phyloP scores from a whole-genome alignment of 2,888 invertebrate genomes.

The Anorthoa munda region DNA sequence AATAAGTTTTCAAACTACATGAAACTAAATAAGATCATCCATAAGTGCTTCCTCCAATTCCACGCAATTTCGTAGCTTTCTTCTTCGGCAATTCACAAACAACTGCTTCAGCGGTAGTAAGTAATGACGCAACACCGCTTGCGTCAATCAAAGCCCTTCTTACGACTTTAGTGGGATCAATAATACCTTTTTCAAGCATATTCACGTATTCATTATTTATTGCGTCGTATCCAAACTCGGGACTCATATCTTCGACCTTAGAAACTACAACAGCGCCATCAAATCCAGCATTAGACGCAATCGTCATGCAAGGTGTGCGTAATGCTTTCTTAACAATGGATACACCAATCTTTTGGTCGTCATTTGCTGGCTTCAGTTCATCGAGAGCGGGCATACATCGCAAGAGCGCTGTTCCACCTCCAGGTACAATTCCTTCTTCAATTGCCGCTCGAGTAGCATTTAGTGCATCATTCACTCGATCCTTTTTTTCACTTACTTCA shows the following conservation, averaged over 20 bases:
- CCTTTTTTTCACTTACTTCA: constrained; percentile 99
- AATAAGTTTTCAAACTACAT: background rate
- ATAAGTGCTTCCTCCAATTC: constrained; percentile 53
- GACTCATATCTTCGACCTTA: constrained; percentile 95
- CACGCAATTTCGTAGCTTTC: constrained; percentile 63
- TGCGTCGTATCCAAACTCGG: constrained; percentile 96
- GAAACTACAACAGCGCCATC: constrained; percentile 97
- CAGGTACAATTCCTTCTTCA: constrained; percentile 98
- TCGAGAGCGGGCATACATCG: constrained; percentile 94
- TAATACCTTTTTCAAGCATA: constrained; percentile 97
- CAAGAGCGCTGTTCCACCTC: constrained; percentile 97
- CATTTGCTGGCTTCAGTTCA: constrained; percentile 92
- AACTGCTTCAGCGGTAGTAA: constrained; percentile 97
- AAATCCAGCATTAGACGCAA: constrained; percentile 97
- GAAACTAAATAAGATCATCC: background rate
- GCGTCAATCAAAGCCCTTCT: constrained; percentile 85
- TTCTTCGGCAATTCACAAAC: constrained; percentile 93
- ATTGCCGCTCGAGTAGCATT: constrained; percentile 98
- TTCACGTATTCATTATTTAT: constrained; percentile 96
- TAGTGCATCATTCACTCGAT: constrained; percentile 98
- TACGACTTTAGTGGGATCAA: constrained; percentile 97
- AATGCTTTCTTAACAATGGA: constrained; percentile 96
- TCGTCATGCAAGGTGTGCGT: constrained; percentile 96
- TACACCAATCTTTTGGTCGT: constrained; percentile 95
- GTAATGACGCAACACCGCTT: constrained; percentile 85